Percentiles rank a stretch among this genome's conserved stretches.
Conservation (phyloP, 2,888 invertebrate species). For the Phortica magna region DNA sequence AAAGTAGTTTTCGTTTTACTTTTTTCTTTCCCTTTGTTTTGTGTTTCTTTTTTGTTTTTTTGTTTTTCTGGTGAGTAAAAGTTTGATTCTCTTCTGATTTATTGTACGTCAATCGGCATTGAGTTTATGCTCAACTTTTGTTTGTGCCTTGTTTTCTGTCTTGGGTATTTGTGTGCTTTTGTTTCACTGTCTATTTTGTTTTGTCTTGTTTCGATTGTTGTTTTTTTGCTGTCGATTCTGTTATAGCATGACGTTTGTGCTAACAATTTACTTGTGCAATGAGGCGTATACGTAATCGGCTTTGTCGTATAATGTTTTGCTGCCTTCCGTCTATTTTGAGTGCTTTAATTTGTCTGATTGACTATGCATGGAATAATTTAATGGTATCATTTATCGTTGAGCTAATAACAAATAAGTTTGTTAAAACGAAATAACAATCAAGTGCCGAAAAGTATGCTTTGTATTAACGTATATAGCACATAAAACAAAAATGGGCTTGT, state of each 20-base stretch:
- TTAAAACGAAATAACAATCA: not conserved
- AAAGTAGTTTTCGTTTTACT: not conserved
- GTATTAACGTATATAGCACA: not conserved
- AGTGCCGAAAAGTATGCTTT: not conserved
- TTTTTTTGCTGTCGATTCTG: not conserved
- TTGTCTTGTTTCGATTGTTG: not conserved
- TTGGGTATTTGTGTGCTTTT: not conserved
- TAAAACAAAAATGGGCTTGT: not conserved
- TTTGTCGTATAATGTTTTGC: conserved; percentile 41
- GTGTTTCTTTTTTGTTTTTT: not conserved
- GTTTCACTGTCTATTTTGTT: not conserved
- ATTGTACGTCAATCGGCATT: not conserved
- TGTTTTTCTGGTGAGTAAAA: not conserved
- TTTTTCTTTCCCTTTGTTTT: too few species aligned
- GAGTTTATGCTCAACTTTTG: not conserved
- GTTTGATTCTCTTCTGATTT: conserved; percentile 9
- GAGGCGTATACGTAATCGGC: conserved; percentile 46
- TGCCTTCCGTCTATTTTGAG: not conserved
- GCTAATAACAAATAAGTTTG: not conserved
- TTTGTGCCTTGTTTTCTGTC: not conserved
- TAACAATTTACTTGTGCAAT: conserved; percentile 27
- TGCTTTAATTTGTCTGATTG: conserved; percentile 15
- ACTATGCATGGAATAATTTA: not conserved
- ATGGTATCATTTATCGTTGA: not conserved
- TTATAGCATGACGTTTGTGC: not conserved